Evolutionary conservation across 23 tunicate genomes (phyloP), one percentile per base, ranked within the genome.

Genomic region (Trididemnum clinides): DNA sequence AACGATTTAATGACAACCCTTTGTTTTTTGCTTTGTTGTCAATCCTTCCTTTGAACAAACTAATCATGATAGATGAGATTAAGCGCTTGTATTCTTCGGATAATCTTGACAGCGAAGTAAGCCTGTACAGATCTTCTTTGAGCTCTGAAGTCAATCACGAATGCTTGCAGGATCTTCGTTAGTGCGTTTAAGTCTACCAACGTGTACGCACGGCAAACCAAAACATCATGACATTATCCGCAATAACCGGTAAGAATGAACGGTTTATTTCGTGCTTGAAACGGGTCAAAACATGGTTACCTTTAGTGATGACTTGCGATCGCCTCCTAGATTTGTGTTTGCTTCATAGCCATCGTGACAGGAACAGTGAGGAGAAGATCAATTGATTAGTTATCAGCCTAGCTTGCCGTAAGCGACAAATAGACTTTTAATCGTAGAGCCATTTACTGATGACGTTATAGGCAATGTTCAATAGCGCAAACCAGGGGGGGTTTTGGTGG

Each of bases 221-320:
- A 71, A 5, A 27, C 77, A 71, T 5, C 39, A 28, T 71, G 77
- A 39, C 77, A 12, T 71, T 44, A 39, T 33, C 25, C 29, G 58
- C 85, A 76, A 76, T 34, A 37, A 78, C 85, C 2, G 62, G 38
- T 50, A 39, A 38, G 84, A 85, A 66, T 49, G 72, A 81, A 28
- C 29, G 88, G 32, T 78, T 58, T 39, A 78, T 71, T 71, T 71
- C 38, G n/a, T 71, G 30, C 38, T 12, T 71, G 77, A 30, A 23
- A 31, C 21, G 12, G 21, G 77, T 71, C 38, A 71, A 71, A 37
- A 71, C 77, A 30, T 28, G 77, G 77, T 31, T 71, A 71, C 77
- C 37, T 15, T 71, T 37, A 71, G n/a, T 21, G n/a, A 71, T 71
- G 38, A 71, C 77, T 71, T 71, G 37, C 21, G 77, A 71, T 71